Evolutionary conservation across 2,113 vertebrate genomes (phyloP).

Genomic region (Neopipo cinnamomea): DNA sequence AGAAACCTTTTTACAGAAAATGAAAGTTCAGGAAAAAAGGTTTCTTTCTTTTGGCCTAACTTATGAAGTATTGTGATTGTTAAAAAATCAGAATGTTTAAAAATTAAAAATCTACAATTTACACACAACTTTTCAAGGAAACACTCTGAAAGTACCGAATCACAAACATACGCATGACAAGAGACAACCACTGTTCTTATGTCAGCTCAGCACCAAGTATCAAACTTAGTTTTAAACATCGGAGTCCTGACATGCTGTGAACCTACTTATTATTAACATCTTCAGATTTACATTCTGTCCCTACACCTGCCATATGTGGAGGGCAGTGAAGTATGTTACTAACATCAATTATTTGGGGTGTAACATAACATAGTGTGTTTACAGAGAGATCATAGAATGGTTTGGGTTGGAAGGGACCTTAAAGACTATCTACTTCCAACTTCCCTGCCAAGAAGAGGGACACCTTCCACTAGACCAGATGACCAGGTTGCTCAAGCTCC

Average conservation of each 20-base stretch:
- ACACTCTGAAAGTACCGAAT: background rate
- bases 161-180: background rate
- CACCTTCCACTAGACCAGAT: background rate
- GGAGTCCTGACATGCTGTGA: background rate
- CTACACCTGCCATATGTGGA: background rate
- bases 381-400: background rate
- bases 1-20: background rate
- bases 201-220: background rate
- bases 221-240: background rate
- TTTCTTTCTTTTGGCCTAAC: background rate
- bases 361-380: background rate
- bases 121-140: background rate
- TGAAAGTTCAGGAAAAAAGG: background rate
- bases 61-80: too few species aligned
- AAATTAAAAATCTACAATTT: background rate
- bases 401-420: background rate
- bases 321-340: background rate
- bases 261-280: background rate
- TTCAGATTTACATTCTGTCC: background rate
- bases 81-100: background rate
- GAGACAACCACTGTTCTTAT: background rate
- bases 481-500: background rate
- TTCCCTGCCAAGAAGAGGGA: background rate
- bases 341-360: rapidly evolving
- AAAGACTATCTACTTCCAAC: background rate